phyloP scores from a whole-genome alignment of 2,888 invertebrate genomes.

The Mimas tiliae region DNA sequence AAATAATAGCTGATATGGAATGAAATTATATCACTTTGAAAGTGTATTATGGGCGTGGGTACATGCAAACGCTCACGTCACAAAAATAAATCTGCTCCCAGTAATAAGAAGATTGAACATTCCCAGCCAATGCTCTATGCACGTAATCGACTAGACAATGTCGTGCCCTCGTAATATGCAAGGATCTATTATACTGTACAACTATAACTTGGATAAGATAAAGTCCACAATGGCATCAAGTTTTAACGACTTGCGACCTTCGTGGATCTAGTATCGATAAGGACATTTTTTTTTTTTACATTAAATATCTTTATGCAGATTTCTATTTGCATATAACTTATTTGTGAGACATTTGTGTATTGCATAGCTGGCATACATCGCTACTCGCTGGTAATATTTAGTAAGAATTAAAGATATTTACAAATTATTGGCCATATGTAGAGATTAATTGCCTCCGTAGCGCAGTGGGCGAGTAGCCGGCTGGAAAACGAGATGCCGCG shows the following conservation, averaged over 20 bases:
- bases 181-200: neutral
- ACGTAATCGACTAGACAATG: conserved; percentile 1
- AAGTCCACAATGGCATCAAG: neutral
- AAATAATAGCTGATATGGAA: neutral
- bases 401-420: too few relatives aligned
- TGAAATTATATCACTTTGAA: neutral
- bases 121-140: neutral
- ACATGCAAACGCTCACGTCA: neutral
- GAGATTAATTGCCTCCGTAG: too few relatives aligned
- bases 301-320: neutral
- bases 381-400: too few relatives aligned
- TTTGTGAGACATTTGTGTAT: too few relatives aligned
- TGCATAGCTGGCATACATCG: too few relatives aligned
- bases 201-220: conserved; percentile 2
- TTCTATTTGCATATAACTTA: neutral
- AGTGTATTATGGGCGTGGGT: neutral
- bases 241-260: conserved; percentile 12
- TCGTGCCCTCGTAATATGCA: conserved; percentile 13
- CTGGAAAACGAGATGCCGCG: too few relatives aligned
- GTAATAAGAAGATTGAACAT: neutral
- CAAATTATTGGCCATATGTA: too few relatives aligned
- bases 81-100: neutral
- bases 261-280: too few relatives aligned
- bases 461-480: too few relatives aligned
- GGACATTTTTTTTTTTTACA: neutral